phyloP scores from a whole-genome alignment of 37 sponge, comb jelly and placozoan genomes.

The Crambe crambe region DNA sequence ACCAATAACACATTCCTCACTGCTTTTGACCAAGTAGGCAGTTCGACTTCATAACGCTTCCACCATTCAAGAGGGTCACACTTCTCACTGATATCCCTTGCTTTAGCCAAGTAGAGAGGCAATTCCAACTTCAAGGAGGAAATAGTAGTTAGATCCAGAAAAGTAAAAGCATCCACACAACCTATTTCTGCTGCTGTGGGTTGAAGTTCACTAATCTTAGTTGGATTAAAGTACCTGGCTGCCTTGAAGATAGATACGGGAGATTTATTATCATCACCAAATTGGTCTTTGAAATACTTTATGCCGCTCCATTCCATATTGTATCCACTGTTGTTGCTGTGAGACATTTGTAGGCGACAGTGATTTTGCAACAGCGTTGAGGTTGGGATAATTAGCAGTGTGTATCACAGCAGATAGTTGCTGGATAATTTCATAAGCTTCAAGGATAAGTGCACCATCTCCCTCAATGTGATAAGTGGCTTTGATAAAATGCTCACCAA shows the following conservation, averaged over 20 bases:
- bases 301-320: constrained; percentile 11
- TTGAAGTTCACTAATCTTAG: constrained; percentile 18
- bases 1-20: constrained; percentile 10
- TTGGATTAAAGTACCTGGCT: constrained; percentile 24
- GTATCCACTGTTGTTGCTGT: background rate
- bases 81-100: constrained; percentile 7
- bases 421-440: no score
- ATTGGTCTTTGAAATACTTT: constrained; percentile 9
- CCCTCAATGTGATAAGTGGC: no score
- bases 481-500: no score
- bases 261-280: background rate
- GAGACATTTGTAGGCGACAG: background rate
- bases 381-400: constrained; percentile 11
- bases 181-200: constrained; percentile 32
- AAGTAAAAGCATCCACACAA: background rate
- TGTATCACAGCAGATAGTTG: no score
- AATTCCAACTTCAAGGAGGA: constrained; percentile 15
- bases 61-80: constrained; percentile 33
- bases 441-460: no score
- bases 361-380: constrained; percentile 12
- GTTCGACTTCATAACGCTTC: constrained; percentile 6
- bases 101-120: constrained; percentile 23
- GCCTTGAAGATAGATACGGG: constrained; percentile 12
- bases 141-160: background rate
- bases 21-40: constrained; percentile 31